Percentiles rank a stretch among this genome's conserved stretches.
phyloP scores from a whole-genome alignment of 2,888 invertebrate species.

The Rhagophthalmus giganteus region DNA sequence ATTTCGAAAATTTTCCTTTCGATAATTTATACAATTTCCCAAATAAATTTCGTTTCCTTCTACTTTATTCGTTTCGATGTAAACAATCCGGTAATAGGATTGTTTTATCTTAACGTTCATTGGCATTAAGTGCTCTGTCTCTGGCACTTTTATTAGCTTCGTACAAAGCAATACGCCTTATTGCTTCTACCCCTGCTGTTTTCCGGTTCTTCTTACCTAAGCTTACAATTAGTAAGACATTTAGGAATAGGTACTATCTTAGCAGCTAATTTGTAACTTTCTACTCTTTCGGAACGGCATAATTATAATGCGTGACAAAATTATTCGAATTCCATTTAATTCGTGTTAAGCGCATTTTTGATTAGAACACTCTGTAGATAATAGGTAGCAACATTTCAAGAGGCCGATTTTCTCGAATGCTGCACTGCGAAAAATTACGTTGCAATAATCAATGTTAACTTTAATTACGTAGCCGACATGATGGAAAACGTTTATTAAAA shows the following conservation, averaged over 20 bases:
- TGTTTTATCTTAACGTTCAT: conserved; percentile 55
- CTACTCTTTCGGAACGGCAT: background rate
- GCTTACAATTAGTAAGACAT: conserved; percentile 47
- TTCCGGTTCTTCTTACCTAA: conserved; percentile 44
- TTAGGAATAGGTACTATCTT: conserved; percentile 11
- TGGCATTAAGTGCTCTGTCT: conserved; percentile 53
- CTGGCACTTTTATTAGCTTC: conserved; percentile 53
- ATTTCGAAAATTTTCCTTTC: too few species aligned
- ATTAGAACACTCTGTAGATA: too few species aligned
- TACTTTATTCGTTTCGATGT: conserved; percentile 26
- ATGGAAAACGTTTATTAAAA: background rate
- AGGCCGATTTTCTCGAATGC: background rate
- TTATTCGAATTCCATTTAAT: too few species aligned
- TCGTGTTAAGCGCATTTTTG: too few species aligned
- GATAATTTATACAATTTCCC: too few species aligned
- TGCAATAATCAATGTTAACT: background rate
- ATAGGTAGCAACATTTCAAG: too few species aligned
- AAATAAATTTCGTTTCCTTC: conserved; percentile 10
- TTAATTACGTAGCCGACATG: background rate
- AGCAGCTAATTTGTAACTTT: conserved; percentile 10
- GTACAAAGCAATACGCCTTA: conserved; percentile 45
- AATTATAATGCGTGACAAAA: too few species aligned
- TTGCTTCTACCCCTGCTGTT: conserved; percentile 44
- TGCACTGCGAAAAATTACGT: background rate
- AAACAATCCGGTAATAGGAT: conserved; percentile 48